Conservation (phyloP, 1,140 invertebrate genomes). For the Leptopilina clavipes region DNA sequence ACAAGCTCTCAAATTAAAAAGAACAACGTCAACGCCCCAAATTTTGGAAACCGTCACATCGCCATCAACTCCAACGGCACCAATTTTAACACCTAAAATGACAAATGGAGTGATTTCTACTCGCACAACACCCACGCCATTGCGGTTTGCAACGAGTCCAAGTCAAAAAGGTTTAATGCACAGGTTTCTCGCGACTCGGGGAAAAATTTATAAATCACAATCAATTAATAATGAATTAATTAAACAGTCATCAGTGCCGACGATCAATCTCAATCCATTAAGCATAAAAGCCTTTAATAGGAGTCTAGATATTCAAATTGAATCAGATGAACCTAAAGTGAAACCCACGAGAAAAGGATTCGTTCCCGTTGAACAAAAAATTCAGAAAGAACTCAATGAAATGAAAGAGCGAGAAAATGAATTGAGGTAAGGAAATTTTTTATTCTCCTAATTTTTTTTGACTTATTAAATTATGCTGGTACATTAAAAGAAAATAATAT, state of each 20-base stretch:
- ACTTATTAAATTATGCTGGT: too few relatives aligned
- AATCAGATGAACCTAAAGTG: conserved; percentile 62
- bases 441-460: not conserved
- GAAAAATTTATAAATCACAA: conserved; percentile 75
- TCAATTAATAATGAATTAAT: conserved; percentile 39
- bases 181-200: conserved; percentile 83
- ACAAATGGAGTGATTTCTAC: conserved; percentile 65
- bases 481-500: too few relatives aligned
- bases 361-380: conserved; percentile 84
- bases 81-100: conserved; percentile 62
- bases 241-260: conserved; percentile 53
- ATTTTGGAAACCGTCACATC: conserved; percentile 71
- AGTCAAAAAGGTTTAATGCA: conserved; percentile 86
- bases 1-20: conserved; percentile 74
- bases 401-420: conserved; percentile 85
- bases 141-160: conserved; percentile 77
- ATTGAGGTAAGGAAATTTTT: conserved; percentile 75
- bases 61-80: conserved; percentile 59
- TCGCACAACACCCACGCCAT: conserved; percentile 69
- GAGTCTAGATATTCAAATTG: conserved; percentile 56
- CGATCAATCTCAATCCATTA: conserved; percentile 64
- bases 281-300: conserved; percentile 62
- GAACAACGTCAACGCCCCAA: conserved; percentile 79
- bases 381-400: conserved; percentile 84
- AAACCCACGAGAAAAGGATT: conserved; percentile 79